Evolutionary conservation across 2,113 vertebrate genomes (phyloP).

Genomic region (Mustela nigripes): DNA sequence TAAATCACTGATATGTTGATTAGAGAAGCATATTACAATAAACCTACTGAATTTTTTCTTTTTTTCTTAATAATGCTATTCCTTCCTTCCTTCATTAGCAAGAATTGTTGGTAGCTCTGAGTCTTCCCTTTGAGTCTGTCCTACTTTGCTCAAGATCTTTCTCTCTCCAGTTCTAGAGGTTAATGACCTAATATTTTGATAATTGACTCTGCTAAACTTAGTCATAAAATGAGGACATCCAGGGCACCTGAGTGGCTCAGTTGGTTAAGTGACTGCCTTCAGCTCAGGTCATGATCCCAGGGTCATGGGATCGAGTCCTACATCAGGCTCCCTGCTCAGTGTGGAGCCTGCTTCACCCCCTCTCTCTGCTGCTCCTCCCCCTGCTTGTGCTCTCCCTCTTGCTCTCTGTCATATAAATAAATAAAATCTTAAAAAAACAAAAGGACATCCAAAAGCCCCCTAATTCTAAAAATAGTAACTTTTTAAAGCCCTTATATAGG

Average conservation of each 20-base stretch:
- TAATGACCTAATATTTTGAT: neutral
- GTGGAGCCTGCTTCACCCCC: too few species aligned
- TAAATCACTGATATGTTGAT: neutral
- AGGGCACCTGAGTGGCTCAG: neutral
- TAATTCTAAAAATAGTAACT: neutral
- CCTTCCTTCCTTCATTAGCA: neutral
- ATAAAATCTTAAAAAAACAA: too few species aligned
- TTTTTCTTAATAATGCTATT: neutral
- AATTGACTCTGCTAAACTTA: neutral
- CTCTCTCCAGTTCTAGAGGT: neutral
- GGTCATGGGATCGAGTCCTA: too few species aligned
- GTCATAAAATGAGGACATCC: neutral
- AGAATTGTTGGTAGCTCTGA: neutral
- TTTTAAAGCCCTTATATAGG: neutral
- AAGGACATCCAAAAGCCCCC: neutral
- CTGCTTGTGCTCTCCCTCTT: too few species aligned
- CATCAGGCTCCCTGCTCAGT: too few species aligned
- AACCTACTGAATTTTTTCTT: neutral
- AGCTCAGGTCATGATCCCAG: too few species aligned
- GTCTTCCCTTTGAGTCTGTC: accelerated
- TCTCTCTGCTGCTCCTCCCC: too few species aligned
- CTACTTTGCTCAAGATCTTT: neutral
- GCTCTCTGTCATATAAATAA: too few species aligned
- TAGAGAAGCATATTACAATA: neutral
- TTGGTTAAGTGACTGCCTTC: too few species aligned